Conservation (phyloP, 2,888 invertebrate genomes). For the Halocaridina rubra region DNA sequence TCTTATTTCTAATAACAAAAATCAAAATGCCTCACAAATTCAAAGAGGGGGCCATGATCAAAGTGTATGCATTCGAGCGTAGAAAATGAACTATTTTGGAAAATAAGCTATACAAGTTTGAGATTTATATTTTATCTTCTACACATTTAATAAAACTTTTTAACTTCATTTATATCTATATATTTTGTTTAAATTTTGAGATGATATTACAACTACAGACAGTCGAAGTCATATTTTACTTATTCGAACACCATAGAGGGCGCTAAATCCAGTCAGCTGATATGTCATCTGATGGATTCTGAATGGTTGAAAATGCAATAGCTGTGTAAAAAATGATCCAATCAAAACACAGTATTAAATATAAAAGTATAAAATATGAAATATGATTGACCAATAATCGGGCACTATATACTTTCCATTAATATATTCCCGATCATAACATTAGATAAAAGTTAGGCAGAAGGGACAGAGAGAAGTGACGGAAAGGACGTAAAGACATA, state of each 20-base stretch:
- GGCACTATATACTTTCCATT: background rate
- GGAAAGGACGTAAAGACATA: background rate
- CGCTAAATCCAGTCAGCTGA: constrained; percentile 50
- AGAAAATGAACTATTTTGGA: background rate
- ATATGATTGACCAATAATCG: constrained; percentile 3
- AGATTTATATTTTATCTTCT: background rate
- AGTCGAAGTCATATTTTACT: background rate
- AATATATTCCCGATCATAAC: background rate
- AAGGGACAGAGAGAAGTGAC: background rate
- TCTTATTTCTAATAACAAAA: background rate
- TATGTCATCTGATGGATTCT: constrained; percentile 44
- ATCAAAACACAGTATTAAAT: background rate
- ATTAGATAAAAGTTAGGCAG: background rate
- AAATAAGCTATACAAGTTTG: background rate
- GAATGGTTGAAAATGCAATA: background rate
- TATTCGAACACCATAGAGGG: constrained; percentile 22
- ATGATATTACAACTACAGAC: background rate
- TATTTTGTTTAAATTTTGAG: background rate
- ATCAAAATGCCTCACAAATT: background rate
- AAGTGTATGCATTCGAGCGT: background rate
- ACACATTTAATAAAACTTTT: background rate
- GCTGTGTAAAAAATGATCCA: background rate
- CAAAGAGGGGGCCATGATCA: background rate
- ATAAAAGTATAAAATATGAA: background rate
- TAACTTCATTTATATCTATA: background rate